Conservation (phyloP, 2,113 vertebrate species). For the Willisornis vidua region DNA sequence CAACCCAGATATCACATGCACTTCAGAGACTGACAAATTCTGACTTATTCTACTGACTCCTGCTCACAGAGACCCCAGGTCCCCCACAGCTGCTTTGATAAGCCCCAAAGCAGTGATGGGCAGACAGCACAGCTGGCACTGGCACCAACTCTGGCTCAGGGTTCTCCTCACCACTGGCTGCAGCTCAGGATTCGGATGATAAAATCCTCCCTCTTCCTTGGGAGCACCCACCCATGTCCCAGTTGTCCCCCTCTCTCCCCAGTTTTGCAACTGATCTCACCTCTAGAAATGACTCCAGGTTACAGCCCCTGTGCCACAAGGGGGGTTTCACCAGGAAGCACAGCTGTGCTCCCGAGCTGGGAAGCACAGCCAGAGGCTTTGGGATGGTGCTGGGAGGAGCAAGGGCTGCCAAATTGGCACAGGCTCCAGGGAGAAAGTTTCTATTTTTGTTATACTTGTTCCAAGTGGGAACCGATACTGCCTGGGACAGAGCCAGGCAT, state of each 20-base stretch:
- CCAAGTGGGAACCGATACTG: slow-evolving; percentile 22
- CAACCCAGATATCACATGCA: background rate
- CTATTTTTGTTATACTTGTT: slow-evolving; percentile 26
- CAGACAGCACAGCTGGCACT: background rate
- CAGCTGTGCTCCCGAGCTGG: background rate
- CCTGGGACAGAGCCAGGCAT: slow-evolving; percentile 39
- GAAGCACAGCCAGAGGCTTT: background rate
- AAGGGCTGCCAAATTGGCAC: slow-evolving; percentile 7
- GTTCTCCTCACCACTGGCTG: background rate
- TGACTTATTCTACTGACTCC: background rate
- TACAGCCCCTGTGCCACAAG: background rate
- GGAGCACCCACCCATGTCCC: background rate
- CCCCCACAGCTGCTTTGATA: background rate
- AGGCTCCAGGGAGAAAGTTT: background rate
- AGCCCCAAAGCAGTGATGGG: background rate
- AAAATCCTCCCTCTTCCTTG: background rate
- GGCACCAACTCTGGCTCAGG: background rate
- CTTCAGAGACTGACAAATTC: background rate
- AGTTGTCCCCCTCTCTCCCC: background rate
- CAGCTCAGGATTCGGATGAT: fast-evolving
- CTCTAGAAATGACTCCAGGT: background rate
- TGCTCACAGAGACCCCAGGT: background rate
- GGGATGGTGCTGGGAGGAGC: background rate
- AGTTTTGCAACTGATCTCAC: background rate
- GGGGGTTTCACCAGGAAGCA: background rate